phyloP scores from a whole-genome alignment of 2,113 vertebrate species.

The Ondatra zibethicus region DNA sequence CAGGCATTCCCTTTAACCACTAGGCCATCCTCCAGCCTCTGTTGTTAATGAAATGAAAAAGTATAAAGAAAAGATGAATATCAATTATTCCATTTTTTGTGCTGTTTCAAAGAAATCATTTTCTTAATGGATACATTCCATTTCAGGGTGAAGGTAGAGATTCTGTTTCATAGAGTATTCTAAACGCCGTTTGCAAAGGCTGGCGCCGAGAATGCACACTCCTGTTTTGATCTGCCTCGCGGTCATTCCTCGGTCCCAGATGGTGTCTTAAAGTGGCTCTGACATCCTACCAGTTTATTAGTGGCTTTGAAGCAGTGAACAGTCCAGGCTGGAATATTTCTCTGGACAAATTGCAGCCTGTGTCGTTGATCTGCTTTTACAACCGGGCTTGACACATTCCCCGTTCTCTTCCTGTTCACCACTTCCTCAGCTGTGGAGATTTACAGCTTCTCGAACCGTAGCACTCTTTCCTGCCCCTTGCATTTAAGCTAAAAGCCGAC shows the following conservation, averaged over 20 bases:
- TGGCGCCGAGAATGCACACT: not conserved
- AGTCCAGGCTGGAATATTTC: conserved; percentile 23
- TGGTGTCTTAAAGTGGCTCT: conserved; percentile 1
- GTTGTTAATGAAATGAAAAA: conserved; percentile 18
- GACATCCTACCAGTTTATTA: conserved; percentile 34
- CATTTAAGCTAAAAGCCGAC: conserved; percentile 74
- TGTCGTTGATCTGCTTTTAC: conserved; percentile 70
- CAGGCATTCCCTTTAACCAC: not conserved
- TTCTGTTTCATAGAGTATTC: not conserved
- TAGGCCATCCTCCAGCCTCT: not conserved
- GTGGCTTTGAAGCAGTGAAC: not conserved
- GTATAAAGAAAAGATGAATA: not conserved
- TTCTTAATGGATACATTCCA: not conserved
- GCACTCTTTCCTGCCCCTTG: conserved; percentile 66
- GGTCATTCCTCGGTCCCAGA: not conserved
- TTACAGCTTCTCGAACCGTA: conserved; percentile 67
- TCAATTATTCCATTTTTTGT: not conserved
- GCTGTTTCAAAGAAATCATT: not conserved
- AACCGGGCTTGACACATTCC: conserved; percentile 62
- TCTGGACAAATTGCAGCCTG: conserved; percentile 54
- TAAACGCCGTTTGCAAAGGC: not conserved
- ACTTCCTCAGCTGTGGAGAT: conserved; percentile 42
- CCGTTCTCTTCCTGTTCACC: conserved; percentile 51
- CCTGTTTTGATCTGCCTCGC: not conserved
- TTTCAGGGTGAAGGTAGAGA: not conserved